Conservation (phyloP, 1,140 invertebrate species). For the Platyscapa corneri region DNA sequence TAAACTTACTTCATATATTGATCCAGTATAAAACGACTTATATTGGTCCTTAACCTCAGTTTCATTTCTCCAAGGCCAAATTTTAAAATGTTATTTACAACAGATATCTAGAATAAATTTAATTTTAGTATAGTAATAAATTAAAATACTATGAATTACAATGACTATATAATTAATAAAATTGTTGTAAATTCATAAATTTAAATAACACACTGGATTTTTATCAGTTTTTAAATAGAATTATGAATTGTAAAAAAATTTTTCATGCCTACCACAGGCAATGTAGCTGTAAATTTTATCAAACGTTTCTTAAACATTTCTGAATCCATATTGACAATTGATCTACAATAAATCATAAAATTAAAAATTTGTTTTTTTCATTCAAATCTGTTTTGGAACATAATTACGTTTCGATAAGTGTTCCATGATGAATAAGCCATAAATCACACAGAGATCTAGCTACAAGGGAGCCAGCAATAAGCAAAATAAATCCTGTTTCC, state of each 20-base stretch:
- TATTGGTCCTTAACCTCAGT: slow-evolving; percentile 90
- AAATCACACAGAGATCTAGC: slow-evolving; percentile 95
- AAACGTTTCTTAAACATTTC: slow-evolving; percentile 84
- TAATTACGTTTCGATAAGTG: slow-evolving; percentile 91
- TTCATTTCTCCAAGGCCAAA: slow-evolving; percentile 96
- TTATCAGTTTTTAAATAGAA: neutral
- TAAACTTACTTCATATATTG: slow-evolving; percentile 92
- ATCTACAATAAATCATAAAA: slow-evolving; percentile 76
- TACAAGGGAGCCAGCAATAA: slow-evolving; percentile 89
- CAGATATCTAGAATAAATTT: slow-evolving; percentile 80
- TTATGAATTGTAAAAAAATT: neutral
- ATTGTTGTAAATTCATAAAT: neutral
- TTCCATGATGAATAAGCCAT: slow-evolving; percentile 96
- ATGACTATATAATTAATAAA: neutral
- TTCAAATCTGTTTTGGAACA: slow-evolving; percentile 56
- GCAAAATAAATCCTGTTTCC: slow-evolving; percentile 85
- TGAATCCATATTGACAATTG: slow-evolving; percentile 92
- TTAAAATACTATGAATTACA: slow-evolving; percentile 36
- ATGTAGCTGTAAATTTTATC: slow-evolving; percentile 84
- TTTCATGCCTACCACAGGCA: slow-evolving; percentile 83
- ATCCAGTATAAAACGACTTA: slow-evolving; percentile 90
- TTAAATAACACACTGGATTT: neutral
- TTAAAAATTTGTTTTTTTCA: neutral
- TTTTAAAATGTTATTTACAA: slow-evolving; percentile 95
- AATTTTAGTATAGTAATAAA: slow-evolving; percentile 46